These are phyloP conservation scores for Prionailurus viverrinus DNA, from an alignment of 2,113 vertebrate species.

Conservation along the genomic window DNA sequence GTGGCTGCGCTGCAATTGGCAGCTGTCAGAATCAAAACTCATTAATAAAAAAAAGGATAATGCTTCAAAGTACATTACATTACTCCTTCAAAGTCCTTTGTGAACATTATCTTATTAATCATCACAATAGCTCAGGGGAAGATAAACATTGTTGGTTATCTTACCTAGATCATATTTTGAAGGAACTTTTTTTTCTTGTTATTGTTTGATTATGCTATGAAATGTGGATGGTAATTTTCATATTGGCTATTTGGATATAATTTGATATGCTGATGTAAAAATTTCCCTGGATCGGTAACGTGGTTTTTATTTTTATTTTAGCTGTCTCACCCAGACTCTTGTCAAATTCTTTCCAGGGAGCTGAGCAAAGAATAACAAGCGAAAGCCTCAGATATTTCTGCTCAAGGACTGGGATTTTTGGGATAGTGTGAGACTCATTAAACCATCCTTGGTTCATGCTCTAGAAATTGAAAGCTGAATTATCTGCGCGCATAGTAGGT, in stretches of 20 bases:
- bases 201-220: constrained; percentile 82
- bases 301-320: constrained; percentile 82
- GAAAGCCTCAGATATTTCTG: constrained; percentile 59
- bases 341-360: constrained; percentile 72
- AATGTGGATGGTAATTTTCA: constrained; percentile 80
- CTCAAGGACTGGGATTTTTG: constrained; percentile 2
- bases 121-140: constrained; percentile 82
- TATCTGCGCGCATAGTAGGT: background rate
- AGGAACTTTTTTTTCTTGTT: constrained; percentile 70
- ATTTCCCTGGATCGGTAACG: constrained; percentile 70
- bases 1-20: constrained; percentile 68
- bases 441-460: constrained; percentile 18
- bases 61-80: constrained; percentile 80
- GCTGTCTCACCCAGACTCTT: constrained; percentile 38
- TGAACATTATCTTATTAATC: constrained; percentile 83
- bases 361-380: constrained; percentile 78
- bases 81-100: constrained; percentile 80
- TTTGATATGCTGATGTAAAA: constrained; percentile 84
- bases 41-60: constrained; percentile 79
- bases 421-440: background rate
- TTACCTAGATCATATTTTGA: constrained; percentile 81
- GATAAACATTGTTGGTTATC: constrained; percentile 83
- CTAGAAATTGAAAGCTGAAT: constrained; percentile 31
- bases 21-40: constrained; percentile 77
- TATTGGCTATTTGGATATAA: constrained; percentile 82